phyloP scores from a whole-genome alignment of 1,140 invertebrate genomes.

The Liolophura sinensis region DNA sequence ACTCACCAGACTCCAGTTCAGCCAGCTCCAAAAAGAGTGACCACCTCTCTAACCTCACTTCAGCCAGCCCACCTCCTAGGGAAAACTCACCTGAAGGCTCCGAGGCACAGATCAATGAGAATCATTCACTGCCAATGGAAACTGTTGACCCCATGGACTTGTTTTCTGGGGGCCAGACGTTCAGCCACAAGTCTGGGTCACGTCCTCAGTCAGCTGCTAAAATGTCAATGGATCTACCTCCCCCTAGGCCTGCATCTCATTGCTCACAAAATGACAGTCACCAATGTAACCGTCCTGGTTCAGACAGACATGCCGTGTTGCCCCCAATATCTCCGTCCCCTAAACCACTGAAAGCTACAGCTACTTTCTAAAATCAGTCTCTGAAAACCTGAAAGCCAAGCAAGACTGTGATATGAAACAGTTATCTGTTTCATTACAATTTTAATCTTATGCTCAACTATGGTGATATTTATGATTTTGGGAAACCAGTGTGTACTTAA shows the following conservation, averaged over 20 bases:
- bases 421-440: no score
- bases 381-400: no score
- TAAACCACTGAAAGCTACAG: no score
- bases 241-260: conserved; percentile 25
- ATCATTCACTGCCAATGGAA: conserved; percentile 31
- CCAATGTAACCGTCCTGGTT: conserved; percentile 35
- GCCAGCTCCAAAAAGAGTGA: conserved; percentile 16
- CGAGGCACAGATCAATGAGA: background rate
- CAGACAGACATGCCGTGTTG: conserved; percentile 47
- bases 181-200: background rate
- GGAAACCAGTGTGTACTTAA: no score
- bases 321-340: conserved; percentile 39
- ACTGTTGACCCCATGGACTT: conserved; percentile 38
- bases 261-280: conserved; percentile 8
- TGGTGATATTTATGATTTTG: no score
- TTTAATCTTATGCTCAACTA: no score
- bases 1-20: conserved; percentile 41
- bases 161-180: background rate
- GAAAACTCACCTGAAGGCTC: conserved; percentile 21
- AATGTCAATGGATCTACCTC: no score
- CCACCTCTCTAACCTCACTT: conserved; percentile 41
- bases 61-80: conserved; percentile 36
- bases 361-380: no score
- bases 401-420: no score
- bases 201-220: background rate